Base-by-base conservation (phyloP, 2,888 invertebrate genomes). In the Dorcus hopei region DNA sequence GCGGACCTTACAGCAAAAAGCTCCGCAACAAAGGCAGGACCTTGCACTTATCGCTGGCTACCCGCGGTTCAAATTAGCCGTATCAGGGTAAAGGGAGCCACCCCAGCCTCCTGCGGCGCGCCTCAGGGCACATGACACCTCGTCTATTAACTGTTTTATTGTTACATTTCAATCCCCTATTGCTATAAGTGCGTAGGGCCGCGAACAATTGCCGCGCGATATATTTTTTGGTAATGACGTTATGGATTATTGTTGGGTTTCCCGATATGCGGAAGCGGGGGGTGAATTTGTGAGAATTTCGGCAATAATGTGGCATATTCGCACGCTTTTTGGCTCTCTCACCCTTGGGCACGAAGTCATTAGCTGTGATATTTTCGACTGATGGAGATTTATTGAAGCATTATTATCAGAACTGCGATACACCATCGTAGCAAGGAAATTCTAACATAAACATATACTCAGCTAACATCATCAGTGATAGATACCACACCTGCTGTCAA, bases 101-200 rank as follows among this genome's bases (percentile, higher is more conserved):
- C 65, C 66, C 68, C 61, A 56, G 52, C 73, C 73, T 74, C 77
- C 76, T 68, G 70, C 65, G 73, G 79, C 72, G 70, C 70, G 69
- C 76, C 69, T 65, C 73, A 69, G 76, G 76, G 72, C 66, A 69
- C 68, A 71, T 75, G 77, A 79, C 79, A 79, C 79, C 79, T 77
- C 77, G 76, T 76, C 78, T 78, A 79, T 79, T 79, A 79, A 77
- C 77, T 75, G 75, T 77, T 78, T 77, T 78, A 79, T 79, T 78
- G 78, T 77, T 73, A 74, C 75, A 71, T 74, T 78, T 77, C 77
- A 76, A 77, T 77, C 74, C 75, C 74, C 71, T 68, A 63, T 62
- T 63, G 61, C 63, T 58, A 62, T 59, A 65, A 68, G 68, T 66
- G 68, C 65, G 65, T 59, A 65, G 68, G 66, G 70, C 67, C 68